Conservation (phyloP, 2,113 vertebrate species). For the Laticauda colubrina region DNA sequence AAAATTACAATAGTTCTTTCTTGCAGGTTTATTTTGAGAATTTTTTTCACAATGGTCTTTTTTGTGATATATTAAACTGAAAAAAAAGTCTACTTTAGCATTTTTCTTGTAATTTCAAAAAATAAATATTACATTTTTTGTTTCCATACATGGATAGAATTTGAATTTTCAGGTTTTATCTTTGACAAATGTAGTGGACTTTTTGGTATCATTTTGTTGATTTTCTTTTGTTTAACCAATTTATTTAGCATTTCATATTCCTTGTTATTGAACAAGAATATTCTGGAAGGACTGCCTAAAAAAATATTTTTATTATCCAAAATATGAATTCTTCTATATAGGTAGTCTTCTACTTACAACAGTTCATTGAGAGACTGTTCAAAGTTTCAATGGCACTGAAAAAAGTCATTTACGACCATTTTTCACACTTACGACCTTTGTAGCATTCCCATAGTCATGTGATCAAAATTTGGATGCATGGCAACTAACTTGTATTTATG, state of each 20-base stretch:
- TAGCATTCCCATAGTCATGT: too few relatives aligned
- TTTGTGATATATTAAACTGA: constrained; percentile 23
- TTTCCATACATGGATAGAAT: constrained; percentile 26
- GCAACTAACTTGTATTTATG: too few relatives aligned
- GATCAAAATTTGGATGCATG: too few relatives aligned
- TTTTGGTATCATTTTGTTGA: constrained; percentile 5
- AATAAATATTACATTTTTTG: constrained; percentile 19
- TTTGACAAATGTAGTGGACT: constrained; percentile 14
- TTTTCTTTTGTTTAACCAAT: background rate
- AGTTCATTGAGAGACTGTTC: too few relatives aligned
- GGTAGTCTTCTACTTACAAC: too few relatives aligned
- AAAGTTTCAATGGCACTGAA: too few relatives aligned
- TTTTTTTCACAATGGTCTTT: constrained; percentile 1
- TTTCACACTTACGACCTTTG: too few relatives aligned
- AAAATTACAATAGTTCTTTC: constrained; percentile 11
- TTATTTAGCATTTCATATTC: constrained; percentile 15
- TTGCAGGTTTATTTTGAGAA: background rate
- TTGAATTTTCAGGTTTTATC: constrained; percentile 28
- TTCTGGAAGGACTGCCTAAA: background rate
- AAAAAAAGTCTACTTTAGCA: constrained; percentile 11
- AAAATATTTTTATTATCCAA: background rate
- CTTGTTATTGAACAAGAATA: background rate
- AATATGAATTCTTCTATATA: background rate
- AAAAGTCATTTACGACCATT: too few relatives aligned
- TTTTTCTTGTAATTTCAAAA: constrained; percentile 16